Conservation (phyloP, 2,888 invertebrate species). For the Leptogaster cylindrica region DNA sequence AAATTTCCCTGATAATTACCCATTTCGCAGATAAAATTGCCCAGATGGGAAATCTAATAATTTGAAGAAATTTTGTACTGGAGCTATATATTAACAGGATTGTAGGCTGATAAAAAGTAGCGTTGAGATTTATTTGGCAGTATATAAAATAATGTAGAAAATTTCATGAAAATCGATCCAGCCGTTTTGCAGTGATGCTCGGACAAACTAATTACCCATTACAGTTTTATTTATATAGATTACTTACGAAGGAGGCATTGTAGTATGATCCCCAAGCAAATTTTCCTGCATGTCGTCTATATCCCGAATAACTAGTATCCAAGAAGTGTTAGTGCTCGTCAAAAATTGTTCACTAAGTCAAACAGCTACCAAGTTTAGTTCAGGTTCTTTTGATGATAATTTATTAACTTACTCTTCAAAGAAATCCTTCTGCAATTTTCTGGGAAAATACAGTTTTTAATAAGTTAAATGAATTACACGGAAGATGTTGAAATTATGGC, state of each 20-base stretch:
- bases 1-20: too few relatives aligned
- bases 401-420: slow-evolving; percentile 66
- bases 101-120: too few relatives aligned
- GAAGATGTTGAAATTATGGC: slow-evolving; percentile 99
- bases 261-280: slow-evolving; percentile 66
- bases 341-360: slow-evolving; percentile 65
- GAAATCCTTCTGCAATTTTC: slow-evolving; percentile 60
- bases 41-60: too few relatives aligned
- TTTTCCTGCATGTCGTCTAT: slow-evolving; percentile 77
- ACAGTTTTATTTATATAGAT: background rate
- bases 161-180: too few relatives aligned
- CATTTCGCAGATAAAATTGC: too few relatives aligned
- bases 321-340: slow-evolving; percentile 61
- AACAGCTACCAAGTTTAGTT: background rate
- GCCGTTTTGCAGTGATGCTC: too few relatives aligned
- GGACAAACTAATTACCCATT: slow-evolving; percentile 69
- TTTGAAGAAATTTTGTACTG: too few relatives aligned
- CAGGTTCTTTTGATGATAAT: background rate
- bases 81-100: too few relatives aligned
- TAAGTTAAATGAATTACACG: slow-evolving; percentile 93
- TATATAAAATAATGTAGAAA: too few relatives aligned
- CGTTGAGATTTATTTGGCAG: too few relatives aligned
- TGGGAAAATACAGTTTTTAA: slow-evolving; percentile 51
- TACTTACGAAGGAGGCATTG: slow-evolving; percentile 69
- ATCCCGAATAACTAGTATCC: slow-evolving; percentile 79